Base-by-base conservation (phyloP, 2,888 invertebrate species). In the Apoda limacodes region DNA sequence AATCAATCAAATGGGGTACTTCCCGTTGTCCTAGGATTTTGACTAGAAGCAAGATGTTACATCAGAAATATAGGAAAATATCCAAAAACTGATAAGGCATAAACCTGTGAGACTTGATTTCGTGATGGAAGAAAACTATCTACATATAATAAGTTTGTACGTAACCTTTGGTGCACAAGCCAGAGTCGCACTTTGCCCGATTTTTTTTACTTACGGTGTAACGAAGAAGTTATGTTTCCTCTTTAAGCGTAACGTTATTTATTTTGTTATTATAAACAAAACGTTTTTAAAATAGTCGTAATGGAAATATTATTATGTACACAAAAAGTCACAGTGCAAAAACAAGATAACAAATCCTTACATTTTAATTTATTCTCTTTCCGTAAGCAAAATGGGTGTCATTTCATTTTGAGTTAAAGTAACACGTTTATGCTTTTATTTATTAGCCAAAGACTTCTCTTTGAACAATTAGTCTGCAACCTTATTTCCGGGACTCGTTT, bases 401-500 rank as follows among this genome's bases (percentile, higher is more conserved):
- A 67, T 66, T 68, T 64, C 52, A 59, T 67, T 66, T 59, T 55
- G 53, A 49, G 54, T 57, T 60, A 52, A 64, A 60, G 58, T 55
- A 63, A 70, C 66, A 67, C 57, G 63, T 56, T 63, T 66, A 63
- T 63, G 63, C 62, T 69, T 66, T 75, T 68, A 71, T 64, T 62
- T 52, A 50, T 50, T 52, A 50, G 40, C 42, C 41, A 52, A 47
- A 52, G 50, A 44, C 45, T 53, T 52, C 48, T 47, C 51, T 51
- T 49, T 47, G 53, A 52, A 32, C 51, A 46, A 45, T 51, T 48
- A 50, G 48, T 42, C 46, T 43, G 38, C 43, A 42, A 46, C 43
- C 51, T 52, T 45, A 48, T 56, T 59, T 58, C 50, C 52, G 44
- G 47, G 30, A 48, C 45, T 49, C 46, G 39, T 41, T 42, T 43